phyloP scores from a whole-genome alignment of 2,888 invertebrate species.

The Parascotia fuliginaria region DNA sequence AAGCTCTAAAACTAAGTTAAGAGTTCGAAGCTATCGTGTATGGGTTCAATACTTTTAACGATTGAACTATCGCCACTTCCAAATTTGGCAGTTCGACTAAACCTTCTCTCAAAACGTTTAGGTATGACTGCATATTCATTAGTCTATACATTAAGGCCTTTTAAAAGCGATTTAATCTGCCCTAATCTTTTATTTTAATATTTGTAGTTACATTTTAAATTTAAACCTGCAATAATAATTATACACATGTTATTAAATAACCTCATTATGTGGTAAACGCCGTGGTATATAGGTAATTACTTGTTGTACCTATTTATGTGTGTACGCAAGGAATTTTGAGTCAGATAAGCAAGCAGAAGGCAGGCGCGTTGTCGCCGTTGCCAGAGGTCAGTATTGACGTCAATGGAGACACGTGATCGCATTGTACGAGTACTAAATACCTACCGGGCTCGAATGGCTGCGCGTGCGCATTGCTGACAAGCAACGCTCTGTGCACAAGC shows the following conservation, averaged over 20 bases:
- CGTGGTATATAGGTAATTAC: conserved; percentile 25
- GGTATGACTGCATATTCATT: background rate
- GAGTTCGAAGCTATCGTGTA: background rate
- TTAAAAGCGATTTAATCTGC: background rate
- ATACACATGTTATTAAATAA: conserved; percentile 10
- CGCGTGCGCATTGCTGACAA: conserved; percentile 30
- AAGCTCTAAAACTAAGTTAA: background rate
- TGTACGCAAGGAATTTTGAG: conserved; percentile 72
- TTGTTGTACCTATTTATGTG: conserved; percentile 34
- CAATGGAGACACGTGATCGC: conserved; percentile 88
- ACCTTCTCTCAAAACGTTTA: background rate
- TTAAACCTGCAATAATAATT: background rate
- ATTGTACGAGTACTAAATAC: conserved; percentile 53
- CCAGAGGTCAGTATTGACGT: conserved; percentile 91
- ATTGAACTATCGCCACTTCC: background rate
- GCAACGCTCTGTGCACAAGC: conserved; percentile 21
- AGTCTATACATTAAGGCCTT: too few relatives aligned
- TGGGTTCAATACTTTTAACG: background rate
- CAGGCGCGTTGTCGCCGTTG: conserved; percentile 70
- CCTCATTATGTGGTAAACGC: conserved; percentile 10
- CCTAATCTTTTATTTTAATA: too few relatives aligned
- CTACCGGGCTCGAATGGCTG: conserved; percentile 48
- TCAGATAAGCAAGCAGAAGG: conserved; percentile 77
- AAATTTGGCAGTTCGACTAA: background rate
- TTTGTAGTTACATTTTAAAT: too few relatives aligned